These are phyloP conservation scores for Anthonomus grandis DNA, from an alignment of 1,140 invertebrate genomes.

Conservation along the genomic window DNA sequence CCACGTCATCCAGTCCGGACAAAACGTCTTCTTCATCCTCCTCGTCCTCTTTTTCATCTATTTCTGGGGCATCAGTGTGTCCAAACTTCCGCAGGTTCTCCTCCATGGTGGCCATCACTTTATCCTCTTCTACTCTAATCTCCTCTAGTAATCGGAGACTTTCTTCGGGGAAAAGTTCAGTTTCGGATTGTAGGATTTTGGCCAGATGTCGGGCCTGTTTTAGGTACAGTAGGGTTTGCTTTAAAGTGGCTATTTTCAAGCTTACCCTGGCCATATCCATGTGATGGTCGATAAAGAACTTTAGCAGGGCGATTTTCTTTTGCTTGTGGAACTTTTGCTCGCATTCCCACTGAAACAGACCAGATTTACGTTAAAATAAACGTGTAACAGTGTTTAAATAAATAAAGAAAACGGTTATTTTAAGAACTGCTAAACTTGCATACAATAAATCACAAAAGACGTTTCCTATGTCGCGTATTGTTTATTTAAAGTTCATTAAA, in stretches of 20 bases:
- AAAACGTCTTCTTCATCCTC: background rate
- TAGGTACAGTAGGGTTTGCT: slow-evolving; percentile 62
- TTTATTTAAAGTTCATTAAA: no score
- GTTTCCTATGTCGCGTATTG: no score
- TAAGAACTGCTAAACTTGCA: background rate
- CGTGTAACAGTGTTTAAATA: background rate
- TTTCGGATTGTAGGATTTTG: slow-evolving; percentile 58
- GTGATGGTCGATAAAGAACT: slow-evolving; percentile 68
- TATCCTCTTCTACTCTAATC: slow-evolving; percentile 12
- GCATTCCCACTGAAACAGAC: slow-evolving; percentile 28
- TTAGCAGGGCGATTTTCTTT: slow-evolving; percentile 49
- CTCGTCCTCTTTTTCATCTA: background rate
- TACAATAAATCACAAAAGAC: background rate
- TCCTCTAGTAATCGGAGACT: slow-evolving; percentile 14
- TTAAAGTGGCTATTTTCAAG: slow-evolving; percentile 56
- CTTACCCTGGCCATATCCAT: slow-evolving; percentile 62
- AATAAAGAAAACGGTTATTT: background rate
- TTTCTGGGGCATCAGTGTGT: slow-evolving; percentile 1
- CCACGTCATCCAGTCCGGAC: background rate
- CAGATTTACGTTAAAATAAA: background rate
- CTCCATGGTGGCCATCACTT: slow-evolving; percentile 4
- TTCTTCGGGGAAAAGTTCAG: slow-evolving; percentile 48
- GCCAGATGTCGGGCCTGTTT: slow-evolving; percentile 65
- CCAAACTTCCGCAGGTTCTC: background rate
- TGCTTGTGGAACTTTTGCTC: slow-evolving; percentile 18